Evolutionary conservation across 1,140 invertebrate genomes (phyloP), one percentile per base, ranked within the genome.

Genomic region (Chironomus striatipennis): DNA sequence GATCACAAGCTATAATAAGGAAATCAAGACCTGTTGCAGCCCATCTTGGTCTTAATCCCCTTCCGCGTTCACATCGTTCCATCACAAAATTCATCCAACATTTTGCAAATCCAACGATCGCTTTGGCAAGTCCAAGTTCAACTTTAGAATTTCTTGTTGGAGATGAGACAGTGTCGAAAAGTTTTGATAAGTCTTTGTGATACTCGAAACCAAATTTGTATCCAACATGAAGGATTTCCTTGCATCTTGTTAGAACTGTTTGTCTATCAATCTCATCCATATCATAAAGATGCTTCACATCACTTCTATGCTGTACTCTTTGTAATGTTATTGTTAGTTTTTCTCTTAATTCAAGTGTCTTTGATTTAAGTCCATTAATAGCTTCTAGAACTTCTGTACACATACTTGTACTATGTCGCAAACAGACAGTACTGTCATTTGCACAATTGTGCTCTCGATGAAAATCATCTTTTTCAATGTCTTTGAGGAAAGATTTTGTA

Each of bases 151-250:
- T 80, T 5, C 80, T 78, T 9, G 77, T 77, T 34, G 47, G 43
- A 9, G 15, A 67, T 79, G 81, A 81, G 1, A 81, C 79, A 74
- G 81, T 80, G 74, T 82, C 81, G 24, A 82, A 82, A 47, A 93
- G 81, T 18, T 90, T 86, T 70, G 88, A 89, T 73, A 93, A 85
- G 81, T 94, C 93, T 82, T 90, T 93, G 78, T 94, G 89, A 79
- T 94, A 94, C 87, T 94, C 94, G 83, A 96, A 97, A 1, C 91
- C 93, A 83, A 95, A 93, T 81, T 91, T 91, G 82, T 91, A 96
- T 73, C 91, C 90, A 79, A 94, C 93, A 81, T 95, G 89, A 64
- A 96, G 83, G 43, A 95, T 90, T 80, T 96, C 93, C 0, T 92
- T 84, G 9, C 90, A 89, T 64, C 92, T 83, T 0, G 87, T 88